Conservation (phyloP, 2,888 invertebrate genomes). For the Herminia tarsipennalis region DNA sequence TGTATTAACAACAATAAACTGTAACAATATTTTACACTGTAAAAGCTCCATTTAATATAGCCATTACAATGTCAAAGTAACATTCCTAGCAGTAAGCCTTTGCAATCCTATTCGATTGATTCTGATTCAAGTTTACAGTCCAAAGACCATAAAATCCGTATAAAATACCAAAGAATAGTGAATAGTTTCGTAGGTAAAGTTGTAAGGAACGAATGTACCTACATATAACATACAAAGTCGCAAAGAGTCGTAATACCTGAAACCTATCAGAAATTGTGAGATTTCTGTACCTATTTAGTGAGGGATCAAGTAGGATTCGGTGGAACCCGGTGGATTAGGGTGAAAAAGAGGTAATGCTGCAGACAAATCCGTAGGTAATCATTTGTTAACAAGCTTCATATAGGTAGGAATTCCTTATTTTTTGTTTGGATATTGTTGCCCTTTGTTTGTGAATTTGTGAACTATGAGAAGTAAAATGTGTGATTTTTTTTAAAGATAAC, state of each 20-base stretch:
- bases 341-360: constrained; percentile 23
- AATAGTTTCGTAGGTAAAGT: not conserved
- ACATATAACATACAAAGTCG: not conserved
- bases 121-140: no score
- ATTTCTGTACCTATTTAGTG: constrained; percentile 49
- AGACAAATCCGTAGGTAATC: constrained; percentile 39
- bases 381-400: constrained; percentile 26
- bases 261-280: constrained; percentile 22
- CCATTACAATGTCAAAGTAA: no score
- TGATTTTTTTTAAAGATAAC: no score
- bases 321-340: constrained; percentile 42
- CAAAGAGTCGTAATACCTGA: constrained; percentile 16
- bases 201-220: not conserved
- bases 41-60: no score
- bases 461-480: no score
- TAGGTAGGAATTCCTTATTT: not conserved
- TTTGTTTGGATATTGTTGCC: not conserved
- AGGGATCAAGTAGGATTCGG: constrained; percentile 48
- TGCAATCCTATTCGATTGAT: no score
- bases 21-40: no score
- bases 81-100: no score
- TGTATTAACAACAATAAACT: no score
- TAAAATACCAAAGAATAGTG: not conserved
- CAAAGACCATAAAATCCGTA: not conserved
- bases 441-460: no score